Conservation (phyloP, 2,797 vertebrate genomes). For the Malacoraja senta region DNA sequence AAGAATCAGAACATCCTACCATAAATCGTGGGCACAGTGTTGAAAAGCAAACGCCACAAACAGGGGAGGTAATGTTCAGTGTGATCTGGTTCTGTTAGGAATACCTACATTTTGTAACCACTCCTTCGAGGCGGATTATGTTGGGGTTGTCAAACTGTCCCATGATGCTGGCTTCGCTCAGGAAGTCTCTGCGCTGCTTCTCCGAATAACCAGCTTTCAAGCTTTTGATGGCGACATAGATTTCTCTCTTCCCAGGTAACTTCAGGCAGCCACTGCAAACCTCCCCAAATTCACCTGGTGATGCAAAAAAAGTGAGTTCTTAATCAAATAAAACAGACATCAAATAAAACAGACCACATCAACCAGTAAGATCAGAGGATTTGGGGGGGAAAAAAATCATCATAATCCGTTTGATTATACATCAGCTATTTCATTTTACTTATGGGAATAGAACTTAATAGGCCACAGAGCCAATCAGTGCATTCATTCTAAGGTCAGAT, state of each 20-base stretch:
- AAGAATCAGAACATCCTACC: neutral
- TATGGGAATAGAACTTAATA: neutral
- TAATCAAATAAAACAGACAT: too few relatives aligned
- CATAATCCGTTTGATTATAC: neutral
- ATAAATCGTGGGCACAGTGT: neutral
- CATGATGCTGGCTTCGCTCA: conserved; percentile 70
- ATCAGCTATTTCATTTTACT: neutral
- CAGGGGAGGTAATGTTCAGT: neutral
- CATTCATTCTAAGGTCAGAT: neutral
- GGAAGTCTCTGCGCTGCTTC: conserved; percentile 67
- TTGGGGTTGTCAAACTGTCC: conserved; percentile 70
- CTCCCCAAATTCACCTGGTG: conserved; percentile 58
- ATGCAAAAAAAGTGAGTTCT: neutral
- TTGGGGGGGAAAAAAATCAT: neutral
- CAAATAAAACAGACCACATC: too few relatives aligned
- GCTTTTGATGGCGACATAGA: conserved; percentile 70
- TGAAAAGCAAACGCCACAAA: neutral
- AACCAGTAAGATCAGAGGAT: neutral
- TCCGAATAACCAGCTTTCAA: conserved; percentile 68
- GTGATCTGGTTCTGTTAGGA: neutral
- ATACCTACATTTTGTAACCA: conserved; percentile 68
- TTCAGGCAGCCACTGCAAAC: conserved; percentile 61
- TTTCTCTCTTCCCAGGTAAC: conserved; percentile 63
- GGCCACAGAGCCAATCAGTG: neutral
- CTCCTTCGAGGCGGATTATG: conserved; percentile 70